Conservation (phyloP, 2,888 invertebrate species). For the Xestia c-nigrum region DNA sequence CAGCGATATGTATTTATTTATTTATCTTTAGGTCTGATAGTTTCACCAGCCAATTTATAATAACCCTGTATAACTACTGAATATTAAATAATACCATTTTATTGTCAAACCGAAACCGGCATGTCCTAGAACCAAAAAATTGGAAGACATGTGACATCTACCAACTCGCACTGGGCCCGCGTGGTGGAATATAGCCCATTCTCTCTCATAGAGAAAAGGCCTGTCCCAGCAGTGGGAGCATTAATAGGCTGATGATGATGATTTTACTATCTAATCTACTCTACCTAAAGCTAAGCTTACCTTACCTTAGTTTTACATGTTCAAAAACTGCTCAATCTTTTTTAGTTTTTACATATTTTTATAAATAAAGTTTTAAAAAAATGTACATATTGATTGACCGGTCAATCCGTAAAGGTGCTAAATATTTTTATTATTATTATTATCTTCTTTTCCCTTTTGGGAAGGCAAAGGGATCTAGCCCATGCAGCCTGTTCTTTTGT, state of each 20-base stretch:
- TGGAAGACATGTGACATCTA: too few relatives aligned
- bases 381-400: slow-evolving; percentile 65
- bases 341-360: slow-evolving; percentile 68
- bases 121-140: too few relatives aligned
- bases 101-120: not conserved
- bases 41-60: not conserved
- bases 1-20: too few relatives aligned
- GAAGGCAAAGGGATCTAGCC: too few relatives aligned
- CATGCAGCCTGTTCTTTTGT: too few relatives aligned
- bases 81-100: slow-evolving; percentile 26
- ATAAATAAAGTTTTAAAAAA: slow-evolving; percentile 52
- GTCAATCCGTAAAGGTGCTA: slow-evolving; percentile 69
- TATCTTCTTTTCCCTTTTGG: too few relatives aligned
- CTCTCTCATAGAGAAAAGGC: too few relatives aligned
- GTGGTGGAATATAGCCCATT: too few relatives aligned
- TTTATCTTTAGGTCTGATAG: not conserved
- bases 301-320: slow-evolving; percentile 48
- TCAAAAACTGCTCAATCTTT: slow-evolving; percentile 80
- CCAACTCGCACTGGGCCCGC: too few relatives aligned
- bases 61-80: slow-evolving; percentile 15
- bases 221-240: too few relatives aligned
- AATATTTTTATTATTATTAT: slow-evolving; percentile 60
- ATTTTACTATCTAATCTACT: too few relatives aligned
- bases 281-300: not conserved
- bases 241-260: too few relatives aligned